Percentiles rank a stretch among this genome's conserved stretches.
Conservation (phyloP, 37 sponge, comb jelly and placozoan genomes). For the Cliona cf. orientalis region DNA sequence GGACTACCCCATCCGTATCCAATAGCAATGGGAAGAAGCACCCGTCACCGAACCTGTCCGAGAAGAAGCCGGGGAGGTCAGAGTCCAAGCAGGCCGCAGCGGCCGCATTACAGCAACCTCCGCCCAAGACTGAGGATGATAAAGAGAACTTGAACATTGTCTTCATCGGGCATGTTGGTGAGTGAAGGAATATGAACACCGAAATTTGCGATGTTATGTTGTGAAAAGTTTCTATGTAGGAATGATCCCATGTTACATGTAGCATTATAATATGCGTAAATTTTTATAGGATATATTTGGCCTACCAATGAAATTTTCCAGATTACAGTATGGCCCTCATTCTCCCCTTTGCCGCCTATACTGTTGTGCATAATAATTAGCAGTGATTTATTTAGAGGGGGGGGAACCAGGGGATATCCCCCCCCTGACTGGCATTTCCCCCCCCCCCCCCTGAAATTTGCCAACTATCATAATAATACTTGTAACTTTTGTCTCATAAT, state of each 20-base stretch:
- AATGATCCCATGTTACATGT: too few species aligned
- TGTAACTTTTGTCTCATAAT: too few species aligned
- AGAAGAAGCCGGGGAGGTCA: not conserved
- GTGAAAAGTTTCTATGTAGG: too few species aligned
- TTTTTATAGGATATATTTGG: too few species aligned
- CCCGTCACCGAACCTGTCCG: slow-evolving; percentile 26
- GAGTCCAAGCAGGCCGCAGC: not conserved
- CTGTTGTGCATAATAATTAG: not conserved
- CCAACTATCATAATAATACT: too few species aligned
- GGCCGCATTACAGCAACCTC: not conserved
- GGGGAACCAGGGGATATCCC: too few species aligned
- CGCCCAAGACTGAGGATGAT: slow-evolving; percentile 49
- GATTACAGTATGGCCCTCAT: too few species aligned
- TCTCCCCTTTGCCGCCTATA: not conserved
- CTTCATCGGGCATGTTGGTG: slow-evolving; percentile 98
- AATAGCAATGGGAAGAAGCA: slow-evolving; percentile 7
- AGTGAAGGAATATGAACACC: not conserved
- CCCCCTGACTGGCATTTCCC: too few species aligned
- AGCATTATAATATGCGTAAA: too few species aligned
- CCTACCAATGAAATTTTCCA: too few species aligned
- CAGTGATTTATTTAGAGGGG: too few species aligned
- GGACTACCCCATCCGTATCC: not conserved
- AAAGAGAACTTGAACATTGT: slow-evolving; percentile 97
- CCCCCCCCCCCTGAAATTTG: too few species aligned
- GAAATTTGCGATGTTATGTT: not conserved